These are phyloP conservation scores for Argyresthia albistria DNA, from an alignment of 2,888 invertebrate species.

Conservation along the genomic window DNA sequence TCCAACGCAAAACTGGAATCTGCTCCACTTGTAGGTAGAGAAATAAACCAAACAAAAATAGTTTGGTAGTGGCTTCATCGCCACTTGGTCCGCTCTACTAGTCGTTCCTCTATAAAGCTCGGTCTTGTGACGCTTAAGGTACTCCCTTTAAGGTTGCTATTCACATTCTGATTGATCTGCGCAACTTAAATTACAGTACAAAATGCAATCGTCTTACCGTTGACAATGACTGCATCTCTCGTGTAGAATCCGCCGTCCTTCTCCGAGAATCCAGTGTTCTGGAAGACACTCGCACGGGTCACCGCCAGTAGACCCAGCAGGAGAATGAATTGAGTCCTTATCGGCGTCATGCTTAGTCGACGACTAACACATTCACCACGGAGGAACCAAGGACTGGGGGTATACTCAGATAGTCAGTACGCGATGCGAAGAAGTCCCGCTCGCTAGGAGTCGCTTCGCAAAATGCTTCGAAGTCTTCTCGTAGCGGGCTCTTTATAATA, in stretches of 20 bases:
- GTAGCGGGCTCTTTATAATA: slow-evolving; percentile 62
- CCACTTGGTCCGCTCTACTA: not conserved
- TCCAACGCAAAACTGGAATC: not conserved
- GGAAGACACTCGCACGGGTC: slow-evolving; percentile 39
- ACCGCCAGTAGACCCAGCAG: slow-evolving; percentile 35
- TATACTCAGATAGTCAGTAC: not conserved
- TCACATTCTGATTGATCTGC: not conserved
- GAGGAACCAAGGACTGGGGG: slow-evolving; percentile 1
- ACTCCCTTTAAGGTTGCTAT: not conserved
- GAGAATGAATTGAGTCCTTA: slow-evolving; percentile 35
- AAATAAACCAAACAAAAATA: slow-evolving; percentile 11
- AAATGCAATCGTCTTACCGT: slow-evolving; percentile 41
- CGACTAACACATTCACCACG: not conserved
- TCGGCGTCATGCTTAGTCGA: slow-evolving; percentile 25
- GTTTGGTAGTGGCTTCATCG: not conserved
- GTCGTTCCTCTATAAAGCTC: not conserved
- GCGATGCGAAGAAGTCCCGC: slow-evolving; percentile 52
- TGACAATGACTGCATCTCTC: slow-evolving; percentile 60
- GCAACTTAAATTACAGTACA: not conserved
- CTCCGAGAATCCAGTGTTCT: slow-evolving; percentile 44
- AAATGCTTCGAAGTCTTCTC: slow-evolving; percentile 50
- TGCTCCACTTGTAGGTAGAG: not conserved
- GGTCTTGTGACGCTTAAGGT: too few relatives aligned
- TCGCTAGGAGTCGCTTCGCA: slow-evolving; percentile 60
- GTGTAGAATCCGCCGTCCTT: slow-evolving; percentile 53